Evolutionary conservation across 2,888 invertebrate species (phyloP).

Genomic region (Idaea biselata): DNA sequence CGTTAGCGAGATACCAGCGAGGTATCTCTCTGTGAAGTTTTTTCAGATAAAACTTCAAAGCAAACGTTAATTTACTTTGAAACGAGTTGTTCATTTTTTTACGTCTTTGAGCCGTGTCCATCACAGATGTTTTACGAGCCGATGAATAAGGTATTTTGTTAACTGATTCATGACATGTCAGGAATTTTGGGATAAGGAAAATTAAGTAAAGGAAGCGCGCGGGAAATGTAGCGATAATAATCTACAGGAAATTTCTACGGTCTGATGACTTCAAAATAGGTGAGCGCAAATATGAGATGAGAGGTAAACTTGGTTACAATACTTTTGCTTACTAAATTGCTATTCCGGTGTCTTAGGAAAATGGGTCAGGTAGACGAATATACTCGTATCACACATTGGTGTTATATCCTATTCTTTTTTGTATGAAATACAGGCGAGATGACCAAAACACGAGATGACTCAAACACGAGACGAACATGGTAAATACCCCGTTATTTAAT

Average conservation of each 20-base stretch:
- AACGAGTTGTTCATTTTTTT: constrained; percentile 12
- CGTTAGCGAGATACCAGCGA: constrained; percentile 1
- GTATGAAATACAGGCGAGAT: too few species aligned
- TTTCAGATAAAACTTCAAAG: constrained; percentile 11
- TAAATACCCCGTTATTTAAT: too few species aligned
- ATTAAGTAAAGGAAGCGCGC: neutral
- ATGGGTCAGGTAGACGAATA: too few species aligned
- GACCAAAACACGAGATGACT: too few species aligned
- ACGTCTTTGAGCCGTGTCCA: constrained; percentile 2
- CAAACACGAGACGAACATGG: too few species aligned
- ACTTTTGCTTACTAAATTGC: too few species aligned
- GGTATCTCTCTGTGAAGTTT: constrained; percentile 6
- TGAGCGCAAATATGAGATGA: neutral
- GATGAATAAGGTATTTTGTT: constrained; percentile 4
- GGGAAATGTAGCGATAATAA: neutral
- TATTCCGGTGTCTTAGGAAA: too few species aligned
- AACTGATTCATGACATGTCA: neutral
- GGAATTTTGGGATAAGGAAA: neutral
- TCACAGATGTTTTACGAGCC: constrained; percentile 4
- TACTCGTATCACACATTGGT: neutral
- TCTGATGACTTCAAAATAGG: neutral
- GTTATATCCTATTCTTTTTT: neutral
- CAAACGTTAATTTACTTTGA: constrained; percentile 16
- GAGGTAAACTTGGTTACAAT: too few species aligned
- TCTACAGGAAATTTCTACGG: neutral